Base-by-base conservation (phyloP, 2,888 invertebrate genomes). In the Acanthococcus lagerstroemiae region DNA sequence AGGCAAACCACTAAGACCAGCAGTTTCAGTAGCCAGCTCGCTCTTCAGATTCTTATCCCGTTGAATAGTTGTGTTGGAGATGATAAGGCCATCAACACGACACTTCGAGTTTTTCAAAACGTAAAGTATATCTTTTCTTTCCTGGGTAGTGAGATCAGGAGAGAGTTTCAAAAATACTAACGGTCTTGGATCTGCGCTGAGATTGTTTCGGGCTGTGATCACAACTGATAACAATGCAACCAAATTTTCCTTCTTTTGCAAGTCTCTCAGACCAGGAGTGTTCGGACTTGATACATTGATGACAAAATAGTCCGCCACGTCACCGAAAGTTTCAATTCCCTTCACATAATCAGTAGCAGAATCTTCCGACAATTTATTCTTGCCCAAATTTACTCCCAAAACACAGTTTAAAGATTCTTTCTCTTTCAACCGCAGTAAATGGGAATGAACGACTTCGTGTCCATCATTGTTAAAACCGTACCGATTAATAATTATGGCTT, bases 391-490 rank as follows among this genome's bases (percentile, higher is more conserved):
- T 0, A 99, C 84, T 5, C 97, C 99, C 65, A 96, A 73, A 5
- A 93, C 77, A 4, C 84, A 30, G 9, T 52, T n/a, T 3, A 37
- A 19, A 4, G 52, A 52, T 17, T 19, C 15, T 15, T 19, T 48
- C 2, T 79, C 71, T 24, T 79, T 75, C 55, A 79, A 77, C 70
- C 81, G 73, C 67, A 79, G 75, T 15, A 95, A 74, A 71, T 90
- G 83, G 57, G 84, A 74, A 68, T 81, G 81, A 0, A 95, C 93
- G 67, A 74, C 76, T 6, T 85, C 81, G 74, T 95, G 92, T 0
- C 99, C 99, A 71, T 91, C 88, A 77, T 95, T 97, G 76, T 99
- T 99, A 74, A 99, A 99, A 0, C 93, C 93, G 76, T 90, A 94
- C 57, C 85, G 87, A 84, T 95, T 84, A 76, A 97, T 97, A 26